These are phyloP conservation scores for Sthenelais limicola DNA, from an alignment of 2,888 invertebrate species.

Conservation along the genomic window DNA sequence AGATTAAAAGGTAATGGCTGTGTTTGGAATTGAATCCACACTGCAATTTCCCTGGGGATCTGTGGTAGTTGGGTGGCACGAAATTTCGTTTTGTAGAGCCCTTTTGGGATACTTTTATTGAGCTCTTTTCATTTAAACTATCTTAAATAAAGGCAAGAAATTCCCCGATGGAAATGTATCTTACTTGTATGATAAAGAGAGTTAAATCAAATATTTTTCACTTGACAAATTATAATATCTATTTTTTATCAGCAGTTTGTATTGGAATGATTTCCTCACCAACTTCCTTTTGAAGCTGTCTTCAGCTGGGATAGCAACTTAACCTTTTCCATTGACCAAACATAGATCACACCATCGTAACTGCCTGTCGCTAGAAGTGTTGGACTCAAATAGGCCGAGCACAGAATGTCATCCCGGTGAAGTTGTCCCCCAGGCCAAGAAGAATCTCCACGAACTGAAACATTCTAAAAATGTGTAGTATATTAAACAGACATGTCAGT, in stretches of 20 bases:
- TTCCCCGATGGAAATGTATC: too few relatives aligned
- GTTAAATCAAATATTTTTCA: neutral
- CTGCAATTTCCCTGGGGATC: too few relatives aligned
- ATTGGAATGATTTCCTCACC: neutral
- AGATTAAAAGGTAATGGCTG: too few relatives aligned
- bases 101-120: too few relatives aligned
- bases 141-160: too few relatives aligned
- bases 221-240: neutral
- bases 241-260: neutral
- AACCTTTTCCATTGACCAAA: constrained; percentile 71
- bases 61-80: too few relatives aligned
- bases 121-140: too few relatives aligned
- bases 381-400: constrained; percentile 62
- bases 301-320: constrained; percentile 61
- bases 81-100: too few relatives aligned
- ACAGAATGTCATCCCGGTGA: constrained; percentile 70
- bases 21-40: too few relatives aligned
- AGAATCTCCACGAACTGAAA: constrained; percentile 59
- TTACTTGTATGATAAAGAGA: too few relatives aligned
- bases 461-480: too few relatives aligned
- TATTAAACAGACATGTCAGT: too few relatives aligned
- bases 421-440: constrained; percentile 70
- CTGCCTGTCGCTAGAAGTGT: constrained; percentile 79
- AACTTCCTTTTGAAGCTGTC: constrained; percentile 44
- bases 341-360: constrained; percentile 69